These are phyloP conservation scores for Spongilla lacustris DNA, from an alignment of 37 sponge, comb jelly and placozoan species.

Conservation along the genomic window DNA sequence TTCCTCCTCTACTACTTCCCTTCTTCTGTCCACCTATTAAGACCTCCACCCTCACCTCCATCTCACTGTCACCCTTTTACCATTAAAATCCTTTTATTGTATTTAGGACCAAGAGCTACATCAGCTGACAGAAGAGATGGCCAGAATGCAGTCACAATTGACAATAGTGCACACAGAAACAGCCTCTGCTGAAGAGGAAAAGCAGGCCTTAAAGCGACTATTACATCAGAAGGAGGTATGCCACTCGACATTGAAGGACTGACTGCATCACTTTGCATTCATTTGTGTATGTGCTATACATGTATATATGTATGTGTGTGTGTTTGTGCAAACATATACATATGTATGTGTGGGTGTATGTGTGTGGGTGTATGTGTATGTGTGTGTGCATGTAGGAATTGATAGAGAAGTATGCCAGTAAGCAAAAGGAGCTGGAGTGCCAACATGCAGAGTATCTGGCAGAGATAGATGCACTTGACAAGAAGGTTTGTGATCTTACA, in stretches of 20 bases:
- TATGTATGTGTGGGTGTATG: no score
- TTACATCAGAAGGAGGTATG: constrained; percentile 15
- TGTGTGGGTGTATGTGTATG: no score
- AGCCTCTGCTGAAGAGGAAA: not conserved
- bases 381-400: not conserved
- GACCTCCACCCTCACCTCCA: not conserved
- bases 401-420: not conserved
- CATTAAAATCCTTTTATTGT: not conserved
- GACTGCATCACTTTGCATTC: no score
- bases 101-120: constrained; percentile 4
- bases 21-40: not conserved
- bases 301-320: not conserved
- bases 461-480: not conserved
- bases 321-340: not conserved
- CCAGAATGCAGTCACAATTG: not conserved
- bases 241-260: not conserved
- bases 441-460: not conserved
- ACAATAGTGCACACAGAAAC: not conserved
- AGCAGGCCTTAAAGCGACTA: not conserved
- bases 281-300: no score
- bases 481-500: not conserved
- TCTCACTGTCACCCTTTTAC: not conserved
- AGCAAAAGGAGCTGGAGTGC: not conserved
- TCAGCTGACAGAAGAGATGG: not conserved
- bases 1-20: no score